phyloP scores from a whole-genome alignment of 2,888 invertebrate species.

The Lordiphosa andalusiaca region DNA sequence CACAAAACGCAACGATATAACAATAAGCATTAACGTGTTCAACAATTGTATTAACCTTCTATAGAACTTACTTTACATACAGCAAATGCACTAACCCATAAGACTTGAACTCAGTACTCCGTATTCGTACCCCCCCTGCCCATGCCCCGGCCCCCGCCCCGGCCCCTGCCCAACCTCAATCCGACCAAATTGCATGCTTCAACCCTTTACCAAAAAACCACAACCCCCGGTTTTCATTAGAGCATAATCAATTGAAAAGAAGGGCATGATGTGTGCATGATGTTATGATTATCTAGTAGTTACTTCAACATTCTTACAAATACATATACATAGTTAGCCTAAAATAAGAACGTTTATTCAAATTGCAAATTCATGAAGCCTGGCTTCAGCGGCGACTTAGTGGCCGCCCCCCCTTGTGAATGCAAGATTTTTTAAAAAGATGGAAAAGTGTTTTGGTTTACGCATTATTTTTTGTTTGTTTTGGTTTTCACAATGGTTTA shows the following conservation, averaged over 20 bases:
- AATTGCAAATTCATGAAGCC: conserved; percentile 45
- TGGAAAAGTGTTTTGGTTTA: too few species aligned
- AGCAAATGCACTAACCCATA: conserved; percentile 17
- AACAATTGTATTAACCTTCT: conserved; percentile 29
- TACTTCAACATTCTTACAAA: conserved; percentile 1
- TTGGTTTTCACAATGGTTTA: too few species aligned
- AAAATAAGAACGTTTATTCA: conserved; percentile 16
- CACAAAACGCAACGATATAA: conserved; percentile 27
- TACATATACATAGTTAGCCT: conserved; percentile 8
- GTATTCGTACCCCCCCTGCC: too few species aligned
- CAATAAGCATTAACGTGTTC: conserved; percentile 58
- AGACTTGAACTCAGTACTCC: too few species aligned
- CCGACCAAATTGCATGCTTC: too few species aligned
- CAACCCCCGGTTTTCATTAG: too few species aligned
- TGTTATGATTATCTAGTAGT: conserved; percentile 5
- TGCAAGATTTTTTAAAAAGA: too few species aligned
- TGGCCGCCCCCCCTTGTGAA: conserved; percentile 7
- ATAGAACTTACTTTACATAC: conserved; percentile 30
- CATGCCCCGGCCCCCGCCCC: too few species aligned
- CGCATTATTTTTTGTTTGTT: too few species aligned
- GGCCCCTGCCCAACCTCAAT: too few species aligned
- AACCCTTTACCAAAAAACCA: too few species aligned
- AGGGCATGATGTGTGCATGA: conserved; percentile 4
- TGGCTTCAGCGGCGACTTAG: conserved; percentile 38
- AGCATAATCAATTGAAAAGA: too few species aligned